Base-by-base conservation (phyloP, 2,113 vertebrate genomes). In the Aspidoscelis tigris region DNA sequence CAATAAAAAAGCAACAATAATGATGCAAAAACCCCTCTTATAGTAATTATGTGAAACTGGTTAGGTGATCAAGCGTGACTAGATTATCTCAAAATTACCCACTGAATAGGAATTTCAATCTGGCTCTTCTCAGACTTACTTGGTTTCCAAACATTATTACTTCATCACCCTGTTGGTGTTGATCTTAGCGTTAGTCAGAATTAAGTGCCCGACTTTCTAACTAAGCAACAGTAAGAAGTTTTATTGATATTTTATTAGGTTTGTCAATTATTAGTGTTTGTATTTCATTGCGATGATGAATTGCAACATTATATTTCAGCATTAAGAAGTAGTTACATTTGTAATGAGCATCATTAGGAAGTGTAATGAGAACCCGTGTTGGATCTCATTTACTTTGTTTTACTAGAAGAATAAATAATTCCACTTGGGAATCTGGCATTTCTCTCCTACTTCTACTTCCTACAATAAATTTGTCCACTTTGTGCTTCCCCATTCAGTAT, bases 291-390 rank as follows among this genome's bases (percentile, higher is more conserved):
- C 44, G 84, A 68, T 95, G 94, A 96, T 94, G 83, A 92, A 95
- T 95, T 90, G 44, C 91, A 76, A 77, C 90, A 94, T 93, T 95
- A 94, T 68, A 87, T 90, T 92, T 92, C 88, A 91, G 91, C 93
- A 95, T 96, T 95, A 95, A 95, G 95, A 94, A 92, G 93, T 83
- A 95, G 87, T 95, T 95, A 95, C 87, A 84, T 53, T 86, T 93
- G 83, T 95, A 94, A 96, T 94, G 93, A 95, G 87, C 84, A 87
- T 94, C 94, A 93, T 95, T 95, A 95, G 80, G 83, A 80, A 86
- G 44, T 78, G 87, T 90, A 91, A 94, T 93, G 84, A 84, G 78
- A 94, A 94, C 92, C 82, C 89, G 72, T 79, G 82, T 66, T 89
- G 64, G 88, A 90, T 90, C 65, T 86, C 83, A 92, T 93, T 91